Evolutionary conservation across 2,113 vertebrate species (phyloP).

Genomic region (Propithecus coquereli): DNA sequence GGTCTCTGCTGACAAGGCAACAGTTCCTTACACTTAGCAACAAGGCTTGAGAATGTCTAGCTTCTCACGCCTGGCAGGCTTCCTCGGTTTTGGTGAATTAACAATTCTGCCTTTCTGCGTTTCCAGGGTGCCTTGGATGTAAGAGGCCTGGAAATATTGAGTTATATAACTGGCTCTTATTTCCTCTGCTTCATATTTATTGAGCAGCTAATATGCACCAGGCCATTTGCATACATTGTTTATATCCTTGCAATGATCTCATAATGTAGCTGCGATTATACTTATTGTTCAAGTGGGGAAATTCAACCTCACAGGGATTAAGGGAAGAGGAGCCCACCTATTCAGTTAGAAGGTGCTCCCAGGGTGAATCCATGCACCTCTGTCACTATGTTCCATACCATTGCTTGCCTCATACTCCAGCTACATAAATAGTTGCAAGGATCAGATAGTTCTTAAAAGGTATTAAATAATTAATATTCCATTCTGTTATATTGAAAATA

Average conservation of each 20-base stretch:
- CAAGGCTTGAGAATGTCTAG: neutral
- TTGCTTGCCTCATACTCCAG: neutral
- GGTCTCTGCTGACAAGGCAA: neutral
- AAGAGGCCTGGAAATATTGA: neutral
- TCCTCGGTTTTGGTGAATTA: neutral
- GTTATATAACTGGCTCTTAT: neutral
- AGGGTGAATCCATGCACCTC: neutral
- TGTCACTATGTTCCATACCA: neutral
- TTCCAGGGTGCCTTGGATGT: neutral
- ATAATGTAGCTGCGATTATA: neutral
- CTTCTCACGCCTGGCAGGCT: neutral
- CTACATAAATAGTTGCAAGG: neutral
- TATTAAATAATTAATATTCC: neutral
- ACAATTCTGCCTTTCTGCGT: neutral
- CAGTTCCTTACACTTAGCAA: neutral
- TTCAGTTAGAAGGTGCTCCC: neutral
- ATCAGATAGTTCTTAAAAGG: conserved; percentile 12
- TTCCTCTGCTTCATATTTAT: neutral
- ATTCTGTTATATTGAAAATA: conserved; percentile 3
- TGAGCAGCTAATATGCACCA: neutral
- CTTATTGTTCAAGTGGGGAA: neutral
- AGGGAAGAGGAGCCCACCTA: neutral
- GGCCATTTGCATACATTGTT: neutral
- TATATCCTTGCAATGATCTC: neutral
- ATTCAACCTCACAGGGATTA: neutral